Evolutionary conservation across 2,888 invertebrate genomes (phyloP).

Genomic region (Cryptus armator): DNA sequence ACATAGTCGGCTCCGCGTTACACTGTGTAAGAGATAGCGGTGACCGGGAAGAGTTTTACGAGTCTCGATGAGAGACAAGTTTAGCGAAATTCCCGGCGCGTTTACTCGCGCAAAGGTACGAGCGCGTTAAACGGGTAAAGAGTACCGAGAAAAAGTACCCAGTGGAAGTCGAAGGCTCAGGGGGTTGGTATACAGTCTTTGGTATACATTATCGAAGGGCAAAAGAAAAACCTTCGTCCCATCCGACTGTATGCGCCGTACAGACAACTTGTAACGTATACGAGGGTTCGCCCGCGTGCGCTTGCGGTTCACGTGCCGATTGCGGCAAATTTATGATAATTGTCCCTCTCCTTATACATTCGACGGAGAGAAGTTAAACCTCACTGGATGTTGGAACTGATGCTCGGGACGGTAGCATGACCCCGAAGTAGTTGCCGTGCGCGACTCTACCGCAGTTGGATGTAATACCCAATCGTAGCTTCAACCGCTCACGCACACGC

Average conservation of each 20-base stretch:
- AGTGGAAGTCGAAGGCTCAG: not conserved
- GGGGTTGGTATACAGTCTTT: not conserved
- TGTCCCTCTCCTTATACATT: slow-evolving; percentile 72
- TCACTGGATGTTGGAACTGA: slow-evolving; percentile 37
- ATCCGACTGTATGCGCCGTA: slow-evolving; percentile 69
- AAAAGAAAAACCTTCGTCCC: slow-evolving; percentile 37
- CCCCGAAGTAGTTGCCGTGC: slow-evolving; percentile 47
- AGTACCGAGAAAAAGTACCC: not conserved
- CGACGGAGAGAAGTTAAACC: slow-evolving; percentile 69
- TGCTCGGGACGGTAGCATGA: slow-evolving; percentile 41
- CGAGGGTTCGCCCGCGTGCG: not conserved
- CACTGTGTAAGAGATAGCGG: not conserved
- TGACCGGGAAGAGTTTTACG: slow-evolving; percentile 3
- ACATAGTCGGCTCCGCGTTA: too few relatives aligned
- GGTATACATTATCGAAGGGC: not conserved
- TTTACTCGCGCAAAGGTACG: too few relatives aligned
- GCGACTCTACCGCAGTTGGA: slow-evolving; percentile 5
- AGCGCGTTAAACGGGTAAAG: too few relatives aligned
- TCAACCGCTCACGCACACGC: slow-evolving; percentile 30
- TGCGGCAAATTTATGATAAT: slow-evolving; percentile 82
- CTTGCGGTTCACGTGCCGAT: slow-evolving; percentile 71
- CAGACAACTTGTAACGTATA: not conserved
- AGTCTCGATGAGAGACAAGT: not conserved
- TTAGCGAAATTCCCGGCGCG: too few relatives aligned
- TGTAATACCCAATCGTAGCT: slow-evolving; percentile 45